These are phyloP conservation scores for Phoronis australis DNA, from an alignment of 2,888 invertebrate species.

Conservation along the genomic window DNA sequence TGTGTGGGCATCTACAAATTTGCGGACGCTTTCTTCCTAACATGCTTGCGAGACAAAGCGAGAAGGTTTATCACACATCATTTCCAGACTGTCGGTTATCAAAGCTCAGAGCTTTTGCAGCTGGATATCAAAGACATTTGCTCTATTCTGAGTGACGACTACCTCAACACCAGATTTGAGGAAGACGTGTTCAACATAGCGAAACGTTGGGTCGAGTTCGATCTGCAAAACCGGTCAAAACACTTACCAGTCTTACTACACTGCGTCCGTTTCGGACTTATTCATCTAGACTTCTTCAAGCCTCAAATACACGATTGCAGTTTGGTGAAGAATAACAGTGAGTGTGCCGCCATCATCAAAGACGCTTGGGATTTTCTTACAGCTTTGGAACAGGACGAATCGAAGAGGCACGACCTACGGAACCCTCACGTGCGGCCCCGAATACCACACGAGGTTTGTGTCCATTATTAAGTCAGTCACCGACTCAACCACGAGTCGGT, in stretches of 20 bases:
- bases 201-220: conserved; percentile 75
- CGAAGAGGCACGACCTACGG: conserved; percentile 17
- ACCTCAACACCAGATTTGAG: conserved; percentile 24
- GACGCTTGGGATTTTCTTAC: not conserved
- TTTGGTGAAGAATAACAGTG: conserved; percentile 73
- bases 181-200: conserved; percentile 52
- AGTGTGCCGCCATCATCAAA: conserved; percentile 59
- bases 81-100: conserved; percentile 23
- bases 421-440: conserved; percentile 63
- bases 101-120: conserved; percentile 11
- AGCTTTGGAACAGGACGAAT: not conserved
- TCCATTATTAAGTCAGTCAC: no score
- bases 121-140: conserved; percentile 40
- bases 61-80: conserved; percentile 63
- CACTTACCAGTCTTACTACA: conserved; percentile 62
- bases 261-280: conserved; percentile 28
- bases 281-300: conserved; percentile 79
- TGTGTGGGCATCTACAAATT: conserved; percentile 80
- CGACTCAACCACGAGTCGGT: no score
- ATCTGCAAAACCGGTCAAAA: conserved; percentile 65
- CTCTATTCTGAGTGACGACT: conserved; percentile 17
- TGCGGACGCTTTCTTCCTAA: conserved; percentile 71
- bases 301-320: conserved; percentile 67
- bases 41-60: conserved; percentile 66
- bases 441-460: conserved; percentile 55